Conservation (phyloP, 2,113 vertebrate species). For the Hoplias malabaricus region DNA sequence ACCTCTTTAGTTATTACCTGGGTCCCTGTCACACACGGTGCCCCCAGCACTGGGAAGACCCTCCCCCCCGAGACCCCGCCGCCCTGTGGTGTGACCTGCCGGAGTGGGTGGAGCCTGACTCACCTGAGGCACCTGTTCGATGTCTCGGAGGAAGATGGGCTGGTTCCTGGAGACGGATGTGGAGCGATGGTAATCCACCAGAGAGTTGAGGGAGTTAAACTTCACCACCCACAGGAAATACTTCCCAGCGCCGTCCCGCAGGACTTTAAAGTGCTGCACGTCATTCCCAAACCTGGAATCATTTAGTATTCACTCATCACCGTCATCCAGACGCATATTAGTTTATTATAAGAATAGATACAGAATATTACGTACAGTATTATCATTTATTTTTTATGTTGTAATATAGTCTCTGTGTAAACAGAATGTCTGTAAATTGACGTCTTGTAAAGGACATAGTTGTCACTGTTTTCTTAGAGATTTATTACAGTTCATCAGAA, state of each 20-base stretch:
- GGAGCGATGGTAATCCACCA: slow-evolving; percentile 86
- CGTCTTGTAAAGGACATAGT: too few species aligned
- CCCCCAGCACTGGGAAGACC: too few species aligned
- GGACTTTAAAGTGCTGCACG: slow-evolving; percentile 87
- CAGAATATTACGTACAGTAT: too few species aligned
- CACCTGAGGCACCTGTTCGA: slow-evolving; percentile 86
- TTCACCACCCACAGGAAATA: slow-evolving; percentile 93
- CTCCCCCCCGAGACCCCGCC: too few species aligned
- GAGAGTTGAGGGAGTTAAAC: slow-evolving; percentile 87
- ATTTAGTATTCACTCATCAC: neutral
- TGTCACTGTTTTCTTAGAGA: too few species aligned
- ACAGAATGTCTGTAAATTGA: too few species aligned
- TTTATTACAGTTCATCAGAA: neutral
- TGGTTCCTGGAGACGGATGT: slow-evolving; percentile 87
- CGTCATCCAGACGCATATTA: too few species aligned
- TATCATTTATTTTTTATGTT: too few species aligned
- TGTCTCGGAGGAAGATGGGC: slow-evolving; percentile 87
- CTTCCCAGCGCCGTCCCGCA: slow-evolving; percentile 83
- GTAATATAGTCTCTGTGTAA: too few species aligned
- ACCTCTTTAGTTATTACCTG: too few species aligned
- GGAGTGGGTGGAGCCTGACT: neutral
- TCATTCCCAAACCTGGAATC: slow-evolving; percentile 78
- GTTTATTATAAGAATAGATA: too few species aligned
- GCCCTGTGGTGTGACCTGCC: neutral
- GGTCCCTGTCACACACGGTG: too few species aligned